These are phyloP conservation scores for Agrotis segetum DNA, from an alignment of 2,888 invertebrate genomes.

Conservation along the genomic window DNA sequence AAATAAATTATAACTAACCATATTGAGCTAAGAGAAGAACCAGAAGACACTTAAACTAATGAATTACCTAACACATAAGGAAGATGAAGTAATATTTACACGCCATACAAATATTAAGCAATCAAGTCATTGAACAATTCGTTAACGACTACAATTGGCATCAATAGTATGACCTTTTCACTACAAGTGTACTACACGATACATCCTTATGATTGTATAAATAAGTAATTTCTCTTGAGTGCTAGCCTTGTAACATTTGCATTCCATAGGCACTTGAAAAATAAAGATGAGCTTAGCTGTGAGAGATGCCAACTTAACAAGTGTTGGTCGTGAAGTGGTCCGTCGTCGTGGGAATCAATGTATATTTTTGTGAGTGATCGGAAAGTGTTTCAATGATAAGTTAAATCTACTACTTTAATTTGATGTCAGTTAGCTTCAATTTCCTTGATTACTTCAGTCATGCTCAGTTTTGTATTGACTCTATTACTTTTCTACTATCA, in stretches of 20 bases:
- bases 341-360: conserved; percentile 14
- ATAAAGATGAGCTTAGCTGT: conserved; percentile 14
- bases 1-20: neutral
- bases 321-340: conserved; percentile 13
- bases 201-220: conserved; percentile 41
- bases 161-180: conserved; percentile 50
- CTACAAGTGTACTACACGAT: conserved; percentile 31
- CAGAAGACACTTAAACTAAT: conserved; percentile 22
- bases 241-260: conserved; percentile 43
- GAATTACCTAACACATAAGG: conserved; percentile 31
- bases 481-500: neutral
- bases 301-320: neutral
- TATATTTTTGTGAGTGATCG: neutral
- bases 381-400: neutral
- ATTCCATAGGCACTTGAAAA: conserved; percentile 32
- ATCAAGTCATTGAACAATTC: conserved; percentile 42
- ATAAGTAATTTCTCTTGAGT: conserved; percentile 42
- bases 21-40: conserved; percentile 1
- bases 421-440: no score
- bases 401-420: neutral
- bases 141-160: conserved; percentile 30
- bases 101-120: conserved; percentile 32
- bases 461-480: neutral
- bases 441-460: neutral
- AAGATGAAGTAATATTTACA: conserved; percentile 25